Conservation (phyloP, 2,888 invertebrate species). For the Byasa hedistus region DNA sequence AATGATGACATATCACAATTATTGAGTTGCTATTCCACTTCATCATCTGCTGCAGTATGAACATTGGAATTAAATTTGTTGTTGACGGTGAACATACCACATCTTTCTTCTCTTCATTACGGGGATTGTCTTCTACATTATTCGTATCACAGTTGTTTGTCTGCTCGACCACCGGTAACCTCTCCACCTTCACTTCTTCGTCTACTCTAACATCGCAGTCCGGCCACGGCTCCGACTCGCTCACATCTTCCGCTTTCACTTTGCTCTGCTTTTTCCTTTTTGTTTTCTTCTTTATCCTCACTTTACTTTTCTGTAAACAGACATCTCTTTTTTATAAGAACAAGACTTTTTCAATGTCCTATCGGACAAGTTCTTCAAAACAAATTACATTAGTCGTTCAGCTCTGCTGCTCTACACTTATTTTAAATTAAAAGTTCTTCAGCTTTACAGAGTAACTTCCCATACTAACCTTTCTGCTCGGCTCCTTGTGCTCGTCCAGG, state of each 20-base stretch:
- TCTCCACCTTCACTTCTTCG: constrained; percentile 45
- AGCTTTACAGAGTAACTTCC: constrained; percentile 34
- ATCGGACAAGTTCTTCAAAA: constrained; percentile 27
- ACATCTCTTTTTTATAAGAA: not conserved
- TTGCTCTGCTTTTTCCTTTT: constrained; percentile 49
- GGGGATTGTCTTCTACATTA: not conserved
- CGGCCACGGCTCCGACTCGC: constrained; percentile 14
- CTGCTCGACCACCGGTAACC: constrained; percentile 79
- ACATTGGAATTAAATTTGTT: not conserved
- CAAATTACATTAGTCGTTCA: not conserved
- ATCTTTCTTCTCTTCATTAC: not conserved
- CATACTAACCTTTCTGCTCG: not conserved
- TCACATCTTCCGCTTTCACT: constrained; percentile 36
- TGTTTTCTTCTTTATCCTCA: constrained; percentile 46
- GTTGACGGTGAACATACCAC: not conserved
- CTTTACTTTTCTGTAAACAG: constrained; percentile 25
- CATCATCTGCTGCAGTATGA: too few relatives aligned
- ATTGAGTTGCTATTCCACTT: too few relatives aligned
- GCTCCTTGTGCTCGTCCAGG: constrained; percentile 29
- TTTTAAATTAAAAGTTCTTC: constrained; percentile 46
- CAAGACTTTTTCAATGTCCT: constrained; percentile 35
- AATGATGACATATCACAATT: too few relatives aligned
- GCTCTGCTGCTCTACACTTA: too few relatives aligned
- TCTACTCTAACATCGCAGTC: constrained; percentile 28
- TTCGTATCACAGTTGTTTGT: constrained; percentile 34